Conservation (phyloP, 2,797 vertebrate species). For the Bovichtus diacanthus region DNA sequence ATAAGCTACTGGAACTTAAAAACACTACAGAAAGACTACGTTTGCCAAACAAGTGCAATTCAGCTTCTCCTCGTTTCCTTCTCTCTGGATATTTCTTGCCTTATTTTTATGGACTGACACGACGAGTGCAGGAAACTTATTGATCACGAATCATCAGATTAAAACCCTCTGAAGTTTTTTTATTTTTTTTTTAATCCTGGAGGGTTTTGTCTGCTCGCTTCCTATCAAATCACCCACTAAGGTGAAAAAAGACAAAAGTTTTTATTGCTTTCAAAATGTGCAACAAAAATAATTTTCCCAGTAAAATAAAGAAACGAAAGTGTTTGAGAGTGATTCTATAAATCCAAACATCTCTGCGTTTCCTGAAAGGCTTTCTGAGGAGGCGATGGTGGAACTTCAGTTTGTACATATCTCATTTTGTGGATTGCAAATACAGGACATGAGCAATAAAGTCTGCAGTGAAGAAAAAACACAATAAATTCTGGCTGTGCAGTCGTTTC, state of each 20-base stretch:
- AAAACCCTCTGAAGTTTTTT: too few relatives aligned
- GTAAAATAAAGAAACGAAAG: background rate
- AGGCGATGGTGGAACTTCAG: background rate
- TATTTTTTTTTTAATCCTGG: background rate
- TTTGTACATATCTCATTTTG: conserved; percentile 62
- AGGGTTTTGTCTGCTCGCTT: background rate
- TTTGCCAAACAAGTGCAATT: conserved; percentile 73
- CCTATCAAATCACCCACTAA: background rate
- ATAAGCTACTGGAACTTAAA: conserved; percentile 78
- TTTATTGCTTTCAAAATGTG: background rate
- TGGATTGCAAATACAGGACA: conserved; percentile 63
- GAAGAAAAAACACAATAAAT: conserved; percentile 45
- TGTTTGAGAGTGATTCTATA: background rate
- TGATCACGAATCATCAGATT: conserved; percentile 14
- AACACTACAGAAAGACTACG: conserved; percentile 50
- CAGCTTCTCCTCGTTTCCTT: conserved; percentile 34
- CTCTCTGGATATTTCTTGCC: conserved; percentile 34
- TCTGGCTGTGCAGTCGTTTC: background rate
- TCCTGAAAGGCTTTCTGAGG: background rate
- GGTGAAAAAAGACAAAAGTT: background rate
- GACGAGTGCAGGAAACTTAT: conserved; percentile 33
- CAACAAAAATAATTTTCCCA: background rate
- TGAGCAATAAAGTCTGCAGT: conserved; percentile 75
- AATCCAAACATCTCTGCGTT: conserved; percentile 43
- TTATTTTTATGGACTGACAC: conserved; percentile 35